Percentiles rank a stretch among this genome's conserved stretches.
Evolutionary conservation across 2,888 invertebrate species (phyloP).

Genomic region (Himalopsyche tibetana): DNA sequence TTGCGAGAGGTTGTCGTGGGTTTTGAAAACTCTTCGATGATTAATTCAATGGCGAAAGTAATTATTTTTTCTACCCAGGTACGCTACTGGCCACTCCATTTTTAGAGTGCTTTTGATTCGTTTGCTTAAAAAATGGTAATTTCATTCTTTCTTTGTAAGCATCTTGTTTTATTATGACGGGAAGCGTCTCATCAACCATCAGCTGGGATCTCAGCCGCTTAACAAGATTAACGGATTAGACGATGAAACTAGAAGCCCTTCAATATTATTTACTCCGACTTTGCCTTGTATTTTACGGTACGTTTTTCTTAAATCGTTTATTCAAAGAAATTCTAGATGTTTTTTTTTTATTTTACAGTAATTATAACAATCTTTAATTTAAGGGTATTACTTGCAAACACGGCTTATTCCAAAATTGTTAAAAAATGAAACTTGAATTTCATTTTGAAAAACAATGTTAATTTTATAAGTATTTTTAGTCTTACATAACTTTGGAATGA

Average conservation of each 20-base stretch:
- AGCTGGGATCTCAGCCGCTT: constrained; percentile 35
- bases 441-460: too few species aligned
- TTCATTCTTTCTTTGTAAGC: constrained; percentile 42
- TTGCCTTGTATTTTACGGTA: background rate
- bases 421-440: too few species aligned
- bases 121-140: constrained; percentile 35
- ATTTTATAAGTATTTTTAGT: too few species aligned
- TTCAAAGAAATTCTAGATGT: background rate
- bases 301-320: background rate
- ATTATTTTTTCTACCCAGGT: background rate
- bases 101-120: constrained; percentile 37
- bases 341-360: too few species aligned
- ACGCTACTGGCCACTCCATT: constrained; percentile 29
- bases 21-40: too few species aligned
- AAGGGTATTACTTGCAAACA: too few species aligned
- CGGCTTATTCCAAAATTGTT: too few species aligned
- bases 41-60: too few species aligned
- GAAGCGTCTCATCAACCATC: constrained; percentile 38
- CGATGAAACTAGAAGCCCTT: background rate
- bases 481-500: too few species aligned
- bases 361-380: too few species aligned
- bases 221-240: constrained; percentile 51
- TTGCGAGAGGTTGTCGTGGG: too few species aligned
- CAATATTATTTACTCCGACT: constrained; percentile 22
- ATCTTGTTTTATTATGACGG: constrained; percentile 40